A percentile compares a stretch with the other conserved stretches of the same genome.
Evolutionary conservation across 2,797 vertebrate genomes (phyloP).

Genomic region (Mallotus villosus): DNA sequence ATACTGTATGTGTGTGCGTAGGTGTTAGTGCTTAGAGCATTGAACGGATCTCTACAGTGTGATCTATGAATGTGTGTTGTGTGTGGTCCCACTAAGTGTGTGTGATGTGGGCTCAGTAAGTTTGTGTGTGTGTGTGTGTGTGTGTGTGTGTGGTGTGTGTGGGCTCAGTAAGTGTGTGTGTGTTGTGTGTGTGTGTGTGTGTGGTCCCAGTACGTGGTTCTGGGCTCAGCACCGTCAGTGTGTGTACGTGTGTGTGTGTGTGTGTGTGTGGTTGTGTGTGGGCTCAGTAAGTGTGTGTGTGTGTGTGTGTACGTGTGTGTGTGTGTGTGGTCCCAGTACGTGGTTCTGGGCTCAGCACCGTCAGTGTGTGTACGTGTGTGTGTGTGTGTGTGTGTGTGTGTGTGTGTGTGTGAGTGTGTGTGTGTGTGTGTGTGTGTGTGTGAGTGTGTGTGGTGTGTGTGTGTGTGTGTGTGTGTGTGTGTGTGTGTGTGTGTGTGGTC

Average conservation of each 20-base stretch:
- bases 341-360: background rate
- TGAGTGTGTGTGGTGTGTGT: background rate
- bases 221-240: background rate
- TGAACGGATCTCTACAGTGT: background rate
- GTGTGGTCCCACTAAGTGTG: conserved; percentile 3
- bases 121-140: background rate
- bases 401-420: background rate
- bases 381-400: too few relatives aligned
- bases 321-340: background rate
- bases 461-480: too few relatives aligned
- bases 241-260: background rate
- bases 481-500: background rate
- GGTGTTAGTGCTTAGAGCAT: background rate
- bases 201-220: background rate
- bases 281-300: background rate
- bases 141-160: background rate
- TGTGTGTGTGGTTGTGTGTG: background rate
- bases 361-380: background rate
- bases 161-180: background rate
- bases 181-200: background rate
- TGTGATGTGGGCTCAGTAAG: background rate
- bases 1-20: background rate
- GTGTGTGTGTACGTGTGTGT: background rate
- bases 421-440: background rate
- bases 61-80: background rate